phyloP scores from a whole-genome alignment of 2,113 vertebrate species.

The Hippoglossus stenolepis region DNA sequence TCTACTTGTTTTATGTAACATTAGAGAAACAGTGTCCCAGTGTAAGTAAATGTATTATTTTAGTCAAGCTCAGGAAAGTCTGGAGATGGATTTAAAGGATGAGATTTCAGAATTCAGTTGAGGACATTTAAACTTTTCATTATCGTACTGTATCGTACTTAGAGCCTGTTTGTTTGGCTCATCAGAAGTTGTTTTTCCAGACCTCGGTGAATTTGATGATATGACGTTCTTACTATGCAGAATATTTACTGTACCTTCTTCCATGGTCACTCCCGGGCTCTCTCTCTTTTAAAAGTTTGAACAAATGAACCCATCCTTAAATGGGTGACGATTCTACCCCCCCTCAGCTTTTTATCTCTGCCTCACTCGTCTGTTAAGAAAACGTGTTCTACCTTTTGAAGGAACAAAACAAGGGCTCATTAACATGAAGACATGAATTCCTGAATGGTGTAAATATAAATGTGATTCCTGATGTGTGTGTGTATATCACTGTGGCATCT shows the following conservation, averaged over 20 bases:
- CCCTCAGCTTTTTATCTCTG: not conserved
- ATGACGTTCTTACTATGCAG: conserved; percentile 11
- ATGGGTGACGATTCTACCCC: not conserved
- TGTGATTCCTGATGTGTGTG: conserved; percentile 24
- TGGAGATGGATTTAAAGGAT: not conserved
- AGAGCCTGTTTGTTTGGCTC: conserved; percentile 1
- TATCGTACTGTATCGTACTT: conserved; percentile 4
- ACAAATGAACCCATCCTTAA: not conserved
- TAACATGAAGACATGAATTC: conserved; percentile 3
- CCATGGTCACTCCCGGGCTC: conserved; percentile 33
- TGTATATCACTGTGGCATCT: conserved; percentile 48
- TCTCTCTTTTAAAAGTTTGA: not conserved
- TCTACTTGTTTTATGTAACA: conserved; percentile 2
- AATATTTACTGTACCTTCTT: not conserved
- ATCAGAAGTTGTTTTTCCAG: conserved; percentile 11
- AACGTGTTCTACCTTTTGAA: conserved; percentile 7
- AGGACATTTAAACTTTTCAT: not conserved
- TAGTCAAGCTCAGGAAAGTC: conserved; percentile 4
- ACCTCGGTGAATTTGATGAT: not conserved
- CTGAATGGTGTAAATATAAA: conserved; percentile 61
- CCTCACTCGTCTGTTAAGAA: conserved; percentile 13
- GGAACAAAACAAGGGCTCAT: conserved; percentile 16
- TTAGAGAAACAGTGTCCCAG: too few relatives aligned
- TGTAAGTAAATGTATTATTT: not conserved
- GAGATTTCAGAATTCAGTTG: not conserved